These are phyloP conservation scores for Hiodon alosoides DNA, from an alignment of 2,113 vertebrate species.

Conservation along the genomic window DNA sequence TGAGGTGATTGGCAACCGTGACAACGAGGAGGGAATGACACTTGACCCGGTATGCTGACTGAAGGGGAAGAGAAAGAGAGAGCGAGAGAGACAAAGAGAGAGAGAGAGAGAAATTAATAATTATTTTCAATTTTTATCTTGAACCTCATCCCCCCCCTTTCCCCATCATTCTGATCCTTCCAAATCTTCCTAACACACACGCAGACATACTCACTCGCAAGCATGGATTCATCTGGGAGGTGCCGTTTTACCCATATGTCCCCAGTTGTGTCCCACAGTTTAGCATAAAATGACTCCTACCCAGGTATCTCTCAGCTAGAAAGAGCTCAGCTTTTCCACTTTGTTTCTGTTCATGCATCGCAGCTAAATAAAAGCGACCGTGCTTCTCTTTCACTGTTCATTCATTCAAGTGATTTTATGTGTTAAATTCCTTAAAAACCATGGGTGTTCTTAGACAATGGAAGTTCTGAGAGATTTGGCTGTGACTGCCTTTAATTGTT, in stretches of 20 bases:
- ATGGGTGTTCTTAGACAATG: no score
- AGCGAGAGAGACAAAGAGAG: background rate
- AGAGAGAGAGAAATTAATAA: slow-evolving; percentile 18
- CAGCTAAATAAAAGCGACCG: no score
- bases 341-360: background rate
- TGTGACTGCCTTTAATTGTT: no score
- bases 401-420: no score
- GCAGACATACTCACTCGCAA: background rate
- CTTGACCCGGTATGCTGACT: slow-evolving; percentile 62
- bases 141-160: slow-evolving; percentile 28
- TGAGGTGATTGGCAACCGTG: slow-evolving; percentile 73
- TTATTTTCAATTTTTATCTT: slow-evolving; percentile 26
- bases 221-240: background rate
- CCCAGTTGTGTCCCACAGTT: background rate
- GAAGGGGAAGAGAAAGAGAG: slow-evolving; percentile 33
- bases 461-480: no score
- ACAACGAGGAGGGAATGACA: slow-evolving; percentile 68
- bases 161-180: slow-evolving; percentile 2
- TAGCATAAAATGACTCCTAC: background rate
- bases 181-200: background rate
- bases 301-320: background rate
- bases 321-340: background rate
- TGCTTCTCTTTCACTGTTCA: no score
- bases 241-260: background rate
- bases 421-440: no score